A percentile compares a stretch with the other conserved stretches of the same genome.
Conservation (phyloP, 2,797 vertebrate genomes). For the Setipinna tenuifilis region DNA sequence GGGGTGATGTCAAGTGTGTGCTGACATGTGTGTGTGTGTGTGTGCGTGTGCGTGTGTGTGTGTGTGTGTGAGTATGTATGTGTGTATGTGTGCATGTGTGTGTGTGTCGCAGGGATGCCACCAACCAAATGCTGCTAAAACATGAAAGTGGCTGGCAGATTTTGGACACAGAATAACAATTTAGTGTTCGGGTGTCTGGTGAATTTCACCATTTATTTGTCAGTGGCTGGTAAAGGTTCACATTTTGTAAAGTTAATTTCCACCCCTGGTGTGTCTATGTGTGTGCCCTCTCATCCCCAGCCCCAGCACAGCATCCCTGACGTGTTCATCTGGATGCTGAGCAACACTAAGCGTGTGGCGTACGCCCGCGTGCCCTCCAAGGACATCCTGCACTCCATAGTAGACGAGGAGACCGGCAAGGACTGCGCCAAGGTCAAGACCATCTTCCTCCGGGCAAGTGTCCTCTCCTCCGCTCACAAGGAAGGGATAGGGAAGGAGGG, state of each 20-base stretch:
- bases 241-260: no score
- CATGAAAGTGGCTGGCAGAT: no score
- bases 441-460: slow-evolving; percentile 86
- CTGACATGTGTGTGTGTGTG: no score
- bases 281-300: slow-evolving; percentile 61
- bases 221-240: no score
- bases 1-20: no score
- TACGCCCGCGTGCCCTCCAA: slow-evolving; percentile 92
- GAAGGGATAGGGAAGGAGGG: no score
- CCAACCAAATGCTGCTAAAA: no score
- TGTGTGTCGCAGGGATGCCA: neutral
- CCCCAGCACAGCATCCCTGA: slow-evolving; percentile 97
- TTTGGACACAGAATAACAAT: no score
- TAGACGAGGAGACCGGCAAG: slow-evolving; percentile 91
- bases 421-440: slow-evolving; percentile 98
- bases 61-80: neutral
- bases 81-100: neutral
- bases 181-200: no score
- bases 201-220: no score
- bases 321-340: slow-evolving; percentile 97
- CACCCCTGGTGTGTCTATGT: neutral
- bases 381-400: slow-evolving; percentile 90
- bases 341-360: slow-evolving; percentile 90
- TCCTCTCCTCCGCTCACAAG: no score
- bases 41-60: neutral